Conservation (phyloP, 2,797 vertebrate genomes). For the Brachyrhaphis roseni region DNA sequence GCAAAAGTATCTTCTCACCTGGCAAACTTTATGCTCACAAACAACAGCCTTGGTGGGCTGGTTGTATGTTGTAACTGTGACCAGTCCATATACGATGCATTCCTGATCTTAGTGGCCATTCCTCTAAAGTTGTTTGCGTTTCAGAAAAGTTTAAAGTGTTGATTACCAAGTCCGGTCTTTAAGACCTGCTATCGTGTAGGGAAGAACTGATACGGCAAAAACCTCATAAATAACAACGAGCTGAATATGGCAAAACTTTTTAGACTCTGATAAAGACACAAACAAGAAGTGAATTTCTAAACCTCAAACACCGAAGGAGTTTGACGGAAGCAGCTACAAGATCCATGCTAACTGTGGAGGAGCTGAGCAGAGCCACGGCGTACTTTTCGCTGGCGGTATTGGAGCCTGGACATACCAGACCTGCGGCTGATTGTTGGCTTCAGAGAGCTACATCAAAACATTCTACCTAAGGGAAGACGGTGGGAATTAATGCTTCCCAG, state of each 20-base stretch:
- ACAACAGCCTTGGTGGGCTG: background rate
- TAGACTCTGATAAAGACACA: background rate
- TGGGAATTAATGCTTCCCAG: conserved; percentile 29
- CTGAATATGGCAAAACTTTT: background rate
- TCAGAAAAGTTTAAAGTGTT: background rate
- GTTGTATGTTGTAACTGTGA: background rate
- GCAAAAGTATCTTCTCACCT: background rate
- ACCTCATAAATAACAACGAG: background rate
- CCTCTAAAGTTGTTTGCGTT: background rate
- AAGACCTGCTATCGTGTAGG: background rate
- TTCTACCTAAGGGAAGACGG: conserved; percentile 38
- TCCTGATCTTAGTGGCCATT: background rate
- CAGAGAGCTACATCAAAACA: conserved; percentile 41
- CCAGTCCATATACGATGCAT: background rate
- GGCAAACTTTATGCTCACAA: background rate
- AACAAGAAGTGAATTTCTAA: background rate
- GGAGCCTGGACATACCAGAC: background rate
- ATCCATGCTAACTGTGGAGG: background rate
- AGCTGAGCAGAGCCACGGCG: background rate
- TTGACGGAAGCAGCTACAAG: background rate
- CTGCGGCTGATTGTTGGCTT: conserved; percentile 23
- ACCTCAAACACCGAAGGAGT: background rate
- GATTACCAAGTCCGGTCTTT: too few species aligned
- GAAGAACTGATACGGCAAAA: background rate
- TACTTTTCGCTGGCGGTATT: background rate